Base-by-base conservation (phyloP, 2,888 invertebrate species). In the Phalangium opilio region DNA sequence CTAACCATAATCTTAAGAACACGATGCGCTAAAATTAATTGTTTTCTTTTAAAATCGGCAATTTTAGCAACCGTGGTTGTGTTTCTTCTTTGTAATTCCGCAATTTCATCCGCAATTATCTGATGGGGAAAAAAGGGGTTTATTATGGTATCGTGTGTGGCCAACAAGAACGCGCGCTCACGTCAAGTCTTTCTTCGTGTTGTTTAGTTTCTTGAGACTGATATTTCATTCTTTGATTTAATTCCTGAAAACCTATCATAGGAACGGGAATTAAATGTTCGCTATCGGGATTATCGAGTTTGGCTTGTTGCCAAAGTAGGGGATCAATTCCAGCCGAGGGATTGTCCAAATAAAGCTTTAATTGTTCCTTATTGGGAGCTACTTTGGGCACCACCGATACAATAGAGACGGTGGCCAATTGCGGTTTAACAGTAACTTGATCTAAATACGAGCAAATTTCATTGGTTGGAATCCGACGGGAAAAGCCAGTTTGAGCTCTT, bases 281-380 rank as follows among this genome's bases (percentile, higher is more conserved):
- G 1, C 86, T 78, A 66, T 95, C 85, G 0, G 96, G 98, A 70
- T 98, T 98, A 62, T 95, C 93, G 21, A 81, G 70, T 61, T 90
- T 89, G 0, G 95, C 95, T 66, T 96, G 93, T 61, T 84, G 81
- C 98, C 98, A 98, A 59, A 95, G 72, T 51, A 87, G 73, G 42
- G 81, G 78, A 66, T 93, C 90, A 62, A 95, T 83, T n/a, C 90
- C 83, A 54, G 78, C 75, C 1, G 93, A 95, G n/a, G 93, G 82
- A 58, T 78, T 81, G 58, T 85, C 83, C 50, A 93, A 69, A 67
- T 95, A 96, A 59, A 87, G 83, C 56, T 84, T 81, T 14, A 89
- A 62, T 62, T 83, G 80, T 49, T 58, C 55, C 49, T 57, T 57
- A 18, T 45, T 51, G 4, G 50, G 49, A 14, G 49, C 43, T 21